Percentiles rank a stretch among this genome's conserved stretches.
Conservation (phyloP, 2,797 vertebrate species). For the Trachops cirrhosus region DNA sequence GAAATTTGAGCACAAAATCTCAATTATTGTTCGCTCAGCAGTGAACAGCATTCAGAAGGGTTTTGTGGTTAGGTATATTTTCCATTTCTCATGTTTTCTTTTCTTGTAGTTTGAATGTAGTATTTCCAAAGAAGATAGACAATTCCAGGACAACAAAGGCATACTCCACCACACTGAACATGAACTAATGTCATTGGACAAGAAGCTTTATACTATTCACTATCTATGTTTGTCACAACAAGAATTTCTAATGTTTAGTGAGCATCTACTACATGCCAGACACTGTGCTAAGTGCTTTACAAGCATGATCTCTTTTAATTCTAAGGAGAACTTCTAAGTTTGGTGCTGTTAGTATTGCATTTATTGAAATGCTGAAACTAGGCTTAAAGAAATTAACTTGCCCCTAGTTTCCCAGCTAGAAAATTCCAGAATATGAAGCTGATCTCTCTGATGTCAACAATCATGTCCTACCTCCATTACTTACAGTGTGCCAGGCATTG, state of each 20-base stretch:
- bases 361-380: neutral
- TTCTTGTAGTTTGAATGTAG: neutral
- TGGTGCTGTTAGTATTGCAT: neutral
- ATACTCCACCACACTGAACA: neutral
- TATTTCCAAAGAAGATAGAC: neutral
- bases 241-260: neutral
- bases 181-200: neutral
- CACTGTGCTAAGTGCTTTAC: neutral
- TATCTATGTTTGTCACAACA: neutral
- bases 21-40: neutral
- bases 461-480: neutral
- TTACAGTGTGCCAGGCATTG: neutral
- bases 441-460: neutral
- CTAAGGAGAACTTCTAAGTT: neutral
- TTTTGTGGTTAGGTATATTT: neutral
- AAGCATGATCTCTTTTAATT: conserved; percentile 8
- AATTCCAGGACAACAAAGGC: neutral
- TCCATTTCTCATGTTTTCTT: neutral
- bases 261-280: neutral
- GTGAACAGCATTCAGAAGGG: neutral
- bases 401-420: neutral
- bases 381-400: neutral
- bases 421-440: neutral
- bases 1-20: conserved; percentile 17
- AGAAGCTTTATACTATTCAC: neutral